A percentile compares a stretch with the other conserved stretches of the same genome.
Conservation (phyloP, 2,113 vertebrate genomes). For the Prunella fulvescens region DNA sequence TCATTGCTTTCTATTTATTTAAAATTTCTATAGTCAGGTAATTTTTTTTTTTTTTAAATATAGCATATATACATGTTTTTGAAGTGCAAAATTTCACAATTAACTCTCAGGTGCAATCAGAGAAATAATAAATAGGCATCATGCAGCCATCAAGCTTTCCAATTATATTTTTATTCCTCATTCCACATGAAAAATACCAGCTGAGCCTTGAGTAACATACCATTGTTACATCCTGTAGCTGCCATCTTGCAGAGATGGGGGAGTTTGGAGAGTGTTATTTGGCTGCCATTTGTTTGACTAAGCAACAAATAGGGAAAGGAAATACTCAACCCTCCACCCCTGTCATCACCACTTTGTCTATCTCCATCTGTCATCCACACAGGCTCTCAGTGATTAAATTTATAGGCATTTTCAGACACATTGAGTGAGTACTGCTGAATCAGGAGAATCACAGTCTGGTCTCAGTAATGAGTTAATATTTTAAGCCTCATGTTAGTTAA, state of each 20-base stretch:
- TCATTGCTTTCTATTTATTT: not conserved
- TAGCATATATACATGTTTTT: not conserved
- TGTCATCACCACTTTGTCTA: not conserved
- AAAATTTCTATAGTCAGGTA: not conserved
- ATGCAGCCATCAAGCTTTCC: not conserved
- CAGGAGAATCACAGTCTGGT: not conserved
- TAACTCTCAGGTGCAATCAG: not conserved
- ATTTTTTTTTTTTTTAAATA: not conserved
- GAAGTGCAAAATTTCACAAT: not conserved
- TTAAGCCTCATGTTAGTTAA: not conserved
- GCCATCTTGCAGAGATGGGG: not conserved
- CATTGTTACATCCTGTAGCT: not conserved
- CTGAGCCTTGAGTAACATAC: not conserved
- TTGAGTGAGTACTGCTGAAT: not conserved
- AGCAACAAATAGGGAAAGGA: not conserved
- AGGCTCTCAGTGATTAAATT: not conserved
- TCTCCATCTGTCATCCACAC: not conserved
- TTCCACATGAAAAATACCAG: not conserved
- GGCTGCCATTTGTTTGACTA: not conserved
- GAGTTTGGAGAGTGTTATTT: not conserved
- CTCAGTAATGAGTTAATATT: not conserved
- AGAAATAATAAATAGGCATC: not conserved
- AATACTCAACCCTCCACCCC: not conserved
- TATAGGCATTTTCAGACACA: not conserved
- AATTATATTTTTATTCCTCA: not conserved